phyloP scores from a whole-genome alignment of 2,888 invertebrate species.

The Caenorhabditis sp. region DNA sequence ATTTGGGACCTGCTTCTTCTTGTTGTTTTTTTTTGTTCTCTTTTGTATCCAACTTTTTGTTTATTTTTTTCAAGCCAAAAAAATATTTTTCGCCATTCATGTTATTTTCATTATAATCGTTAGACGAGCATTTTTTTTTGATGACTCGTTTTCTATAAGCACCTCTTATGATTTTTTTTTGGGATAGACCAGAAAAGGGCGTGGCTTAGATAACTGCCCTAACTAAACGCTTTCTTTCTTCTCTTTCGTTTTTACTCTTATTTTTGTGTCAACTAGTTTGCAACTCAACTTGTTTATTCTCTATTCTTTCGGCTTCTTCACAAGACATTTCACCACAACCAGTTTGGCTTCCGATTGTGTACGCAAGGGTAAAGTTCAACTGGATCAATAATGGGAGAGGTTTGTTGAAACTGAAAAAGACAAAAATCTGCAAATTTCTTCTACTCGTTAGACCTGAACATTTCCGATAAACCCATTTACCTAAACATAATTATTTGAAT shows the following conservation, averaged over 20 bases:
- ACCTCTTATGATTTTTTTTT: neutral
- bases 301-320: neutral
- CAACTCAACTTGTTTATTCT: neutral
- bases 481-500: too few relatives aligned
- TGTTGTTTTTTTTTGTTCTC: slow-evolving; percentile 5
- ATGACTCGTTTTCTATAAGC: slow-evolving; percentile 2
- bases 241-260: slow-evolving; percentile 9
- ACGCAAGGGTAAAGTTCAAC: too few relatives aligned
- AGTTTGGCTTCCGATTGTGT: too few relatives aligned
- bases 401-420: too few relatives aligned
- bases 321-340: too few relatives aligned
- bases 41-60: slow-evolving; percentile 3
- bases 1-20: slow-evolving; percentile 38
- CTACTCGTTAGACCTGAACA: too few relatives aligned
- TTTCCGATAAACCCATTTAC: too few relatives aligned
- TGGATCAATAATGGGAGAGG: too few relatives aligned
- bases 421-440: too few relatives aligned
- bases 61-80: slow-evolving; percentile 2
- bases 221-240: slow-evolving; percentile 35
- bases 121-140: slow-evolving; percentile 33
- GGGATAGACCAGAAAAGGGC: neutral
- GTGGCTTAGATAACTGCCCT: slow-evolving; percentile 40
- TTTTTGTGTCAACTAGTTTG: slow-evolving; percentile 1
- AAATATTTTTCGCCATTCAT: neutral
- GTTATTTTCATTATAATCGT: neutral